These are phyloP conservation scores for Dendrocopos noguchii DNA, from an alignment of 2,113 vertebrate genomes.

Conservation along the genomic window DNA sequence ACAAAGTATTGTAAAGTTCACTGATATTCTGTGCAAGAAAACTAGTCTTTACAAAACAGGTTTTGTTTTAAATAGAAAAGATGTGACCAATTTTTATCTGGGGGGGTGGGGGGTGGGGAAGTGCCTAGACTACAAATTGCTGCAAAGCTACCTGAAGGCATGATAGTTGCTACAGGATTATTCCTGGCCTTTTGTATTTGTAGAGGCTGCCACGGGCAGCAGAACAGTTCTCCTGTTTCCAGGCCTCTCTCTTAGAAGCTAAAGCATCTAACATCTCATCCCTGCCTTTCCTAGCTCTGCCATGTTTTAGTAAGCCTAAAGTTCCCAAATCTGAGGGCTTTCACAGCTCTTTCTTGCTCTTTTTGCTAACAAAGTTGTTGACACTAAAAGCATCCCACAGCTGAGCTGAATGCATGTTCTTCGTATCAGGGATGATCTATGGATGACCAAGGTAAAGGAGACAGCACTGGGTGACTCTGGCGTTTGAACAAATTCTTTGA, in stretches of 20 bases:
- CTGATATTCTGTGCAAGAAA: not conserved
- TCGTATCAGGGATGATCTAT: not conserved
- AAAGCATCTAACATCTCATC: not conserved
- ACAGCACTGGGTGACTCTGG: not conserved
- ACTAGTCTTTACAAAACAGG: not conserved
- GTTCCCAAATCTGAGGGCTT: not conserved
- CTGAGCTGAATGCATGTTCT: not conserved
- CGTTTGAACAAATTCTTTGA: not conserved
- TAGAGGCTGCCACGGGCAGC: not conserved
- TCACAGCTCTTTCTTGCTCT: not conserved
- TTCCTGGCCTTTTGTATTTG: not conserved
- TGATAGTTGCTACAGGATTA: not conserved
- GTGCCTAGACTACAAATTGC: not conserved
- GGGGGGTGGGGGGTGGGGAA: not conserved
- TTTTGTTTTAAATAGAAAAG: not conserved
- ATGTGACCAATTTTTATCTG: not conserved
- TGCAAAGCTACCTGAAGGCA: not conserved
- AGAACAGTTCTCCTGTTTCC: not conserved
- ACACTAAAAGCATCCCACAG: not conserved
- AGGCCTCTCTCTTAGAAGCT: not conserved
- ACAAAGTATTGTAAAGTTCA: conserved; percentile 20
- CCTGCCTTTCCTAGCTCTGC: not conserved
- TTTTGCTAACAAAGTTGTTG: not conserved
- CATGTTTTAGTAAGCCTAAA: not conserved
- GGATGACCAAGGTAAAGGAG: not conserved